phyloP scores from a whole-genome alignment of 1,140 invertebrate species.

The Orussus abietinus region DNA sequence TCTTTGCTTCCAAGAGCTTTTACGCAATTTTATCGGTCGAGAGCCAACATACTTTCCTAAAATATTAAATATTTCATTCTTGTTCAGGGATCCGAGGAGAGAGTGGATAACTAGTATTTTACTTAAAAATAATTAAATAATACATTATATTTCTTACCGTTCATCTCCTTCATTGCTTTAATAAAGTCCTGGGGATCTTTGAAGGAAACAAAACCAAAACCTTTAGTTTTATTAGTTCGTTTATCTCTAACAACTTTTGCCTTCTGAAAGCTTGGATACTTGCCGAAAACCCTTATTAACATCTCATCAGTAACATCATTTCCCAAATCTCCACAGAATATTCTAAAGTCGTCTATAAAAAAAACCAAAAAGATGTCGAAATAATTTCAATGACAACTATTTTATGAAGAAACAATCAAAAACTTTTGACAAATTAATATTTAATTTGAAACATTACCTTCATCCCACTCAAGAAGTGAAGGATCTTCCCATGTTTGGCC shows the following conservation, averaged over 20 bases:
- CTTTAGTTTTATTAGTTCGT: slow-evolving; percentile 96
- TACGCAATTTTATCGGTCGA: slow-evolving; percentile 94
- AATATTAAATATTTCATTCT: too few relatives aligned
- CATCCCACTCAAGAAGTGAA: slow-evolving; percentile 87
- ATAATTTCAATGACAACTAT: slow-evolving; percentile 5
- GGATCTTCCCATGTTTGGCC: slow-evolving; percentile 93
- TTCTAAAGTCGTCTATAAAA: slow-evolving; percentile 85
- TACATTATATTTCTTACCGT: slow-evolving; percentile 58
- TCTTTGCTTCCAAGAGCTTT: slow-evolving; percentile 93
- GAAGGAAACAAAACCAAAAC: slow-evolving; percentile 98
- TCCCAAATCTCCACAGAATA: slow-evolving; percentile 98
- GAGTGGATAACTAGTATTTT: too few relatives aligned
- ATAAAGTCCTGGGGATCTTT: slow-evolving; percentile 97
- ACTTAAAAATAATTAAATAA: slow-evolving; percentile 6
- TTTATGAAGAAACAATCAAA: too few relatives aligned
- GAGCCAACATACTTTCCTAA: slow-evolving; percentile 93
- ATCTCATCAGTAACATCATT: slow-evolving; percentile 99
- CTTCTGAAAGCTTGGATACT: slow-evolving; percentile 90
- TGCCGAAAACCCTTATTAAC: slow-evolving; percentile 87
- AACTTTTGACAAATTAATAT: too few relatives aligned
- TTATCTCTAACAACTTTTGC: slow-evolving; percentile 97
- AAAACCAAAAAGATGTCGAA: slow-evolving; percentile 22
- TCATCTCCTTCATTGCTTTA: slow-evolving; percentile 98
- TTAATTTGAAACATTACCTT: slow-evolving; percentile 52
- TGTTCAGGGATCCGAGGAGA: not conserved